Percentiles rank a stretch among this genome's conserved stretches.
Conservation (phyloP, 2,888 invertebrate genomes). For the Parapristionchus giblindavisi region DNA sequence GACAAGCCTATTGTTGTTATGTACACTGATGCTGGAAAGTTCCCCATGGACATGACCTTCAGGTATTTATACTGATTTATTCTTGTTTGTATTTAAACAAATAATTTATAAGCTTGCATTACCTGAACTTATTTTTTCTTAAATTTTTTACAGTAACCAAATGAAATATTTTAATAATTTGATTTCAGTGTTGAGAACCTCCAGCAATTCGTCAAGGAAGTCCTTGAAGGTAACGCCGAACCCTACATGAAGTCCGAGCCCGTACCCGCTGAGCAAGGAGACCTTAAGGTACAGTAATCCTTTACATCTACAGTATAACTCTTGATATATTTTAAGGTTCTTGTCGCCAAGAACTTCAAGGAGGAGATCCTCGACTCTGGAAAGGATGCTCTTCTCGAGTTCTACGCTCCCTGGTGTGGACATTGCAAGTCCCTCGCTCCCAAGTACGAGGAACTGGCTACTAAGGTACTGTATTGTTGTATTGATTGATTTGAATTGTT, state of each 20-base stretch:
- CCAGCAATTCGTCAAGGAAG: conserved; percentile 83
- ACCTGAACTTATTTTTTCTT: background rate
- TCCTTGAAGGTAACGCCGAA: conserved; percentile 84
- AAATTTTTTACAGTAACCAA: background rate
- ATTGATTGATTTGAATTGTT: too few species aligned
- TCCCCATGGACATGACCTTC: conserved; percentile 87
- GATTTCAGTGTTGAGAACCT: conserved; percentile 81
- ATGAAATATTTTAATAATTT: background rate
- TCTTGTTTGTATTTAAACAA: background rate
- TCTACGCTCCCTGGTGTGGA: conserved; percentile 99
- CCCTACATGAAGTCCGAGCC: conserved; percentile 94
- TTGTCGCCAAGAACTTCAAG: conserved; percentile 96
- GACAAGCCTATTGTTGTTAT: conserved; percentile 90
- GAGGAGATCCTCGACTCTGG: conserved; percentile 85
- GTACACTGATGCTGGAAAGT: conserved; percentile 86
- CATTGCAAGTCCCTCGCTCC: conserved; percentile 96
- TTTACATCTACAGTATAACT: background rate
- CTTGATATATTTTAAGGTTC: conserved; percentile 79
- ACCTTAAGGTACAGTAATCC: conserved; percentile 66
- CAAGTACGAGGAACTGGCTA: conserved; percentile 89
- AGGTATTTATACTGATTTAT: conserved; percentile 76
- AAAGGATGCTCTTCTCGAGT: conserved; percentile 93
- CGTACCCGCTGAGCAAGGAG: conserved; percentile 85
- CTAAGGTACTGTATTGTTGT: conserved; percentile 70
- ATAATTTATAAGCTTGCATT: background rate